Conservation (phyloP, 2,797 vertebrate species). For the Acipenser oxyrinchus region DNA sequence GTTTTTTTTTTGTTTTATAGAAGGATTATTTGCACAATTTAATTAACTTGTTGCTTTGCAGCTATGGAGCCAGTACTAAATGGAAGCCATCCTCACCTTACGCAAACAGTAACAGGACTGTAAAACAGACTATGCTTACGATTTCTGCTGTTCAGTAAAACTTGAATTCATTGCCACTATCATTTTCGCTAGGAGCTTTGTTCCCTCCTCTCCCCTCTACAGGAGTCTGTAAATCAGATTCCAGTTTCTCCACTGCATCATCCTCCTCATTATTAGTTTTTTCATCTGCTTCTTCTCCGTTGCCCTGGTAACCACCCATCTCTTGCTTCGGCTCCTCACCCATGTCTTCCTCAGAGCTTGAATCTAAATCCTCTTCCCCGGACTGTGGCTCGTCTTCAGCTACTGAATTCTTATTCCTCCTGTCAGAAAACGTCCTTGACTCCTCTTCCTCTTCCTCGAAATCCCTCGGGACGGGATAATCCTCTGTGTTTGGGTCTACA, state of each 20-base stretch:
- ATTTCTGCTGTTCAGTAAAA: background rate
- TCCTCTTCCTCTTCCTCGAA: conserved; percentile 19
- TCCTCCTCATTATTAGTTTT: background rate
- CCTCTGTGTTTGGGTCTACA: background rate
- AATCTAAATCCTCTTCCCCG: conserved; percentile 2
- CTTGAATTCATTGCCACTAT: background rate
- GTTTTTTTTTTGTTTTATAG: conserved; percentile 7
- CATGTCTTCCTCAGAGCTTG: background rate
- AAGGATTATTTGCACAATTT: no score
- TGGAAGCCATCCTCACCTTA: no score
- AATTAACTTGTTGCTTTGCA: no score
- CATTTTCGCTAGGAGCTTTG: background rate
- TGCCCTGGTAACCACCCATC: background rate
- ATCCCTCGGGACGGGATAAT: background rate
- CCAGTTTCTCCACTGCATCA: background rate
- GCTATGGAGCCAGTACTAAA: no score
- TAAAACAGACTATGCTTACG: background rate
- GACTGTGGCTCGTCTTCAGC: background rate
- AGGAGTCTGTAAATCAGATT: no score
- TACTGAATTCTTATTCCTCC: background rate
- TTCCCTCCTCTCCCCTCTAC: background rate
- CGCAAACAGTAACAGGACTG: background rate
- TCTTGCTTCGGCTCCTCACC: background rate
- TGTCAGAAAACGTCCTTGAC: background rate
- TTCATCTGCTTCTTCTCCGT: background rate